Evolutionary conservation across 2,113 vertebrate genomes (phyloP).

Genomic region (Pelmatolapia mariae): DNA sequence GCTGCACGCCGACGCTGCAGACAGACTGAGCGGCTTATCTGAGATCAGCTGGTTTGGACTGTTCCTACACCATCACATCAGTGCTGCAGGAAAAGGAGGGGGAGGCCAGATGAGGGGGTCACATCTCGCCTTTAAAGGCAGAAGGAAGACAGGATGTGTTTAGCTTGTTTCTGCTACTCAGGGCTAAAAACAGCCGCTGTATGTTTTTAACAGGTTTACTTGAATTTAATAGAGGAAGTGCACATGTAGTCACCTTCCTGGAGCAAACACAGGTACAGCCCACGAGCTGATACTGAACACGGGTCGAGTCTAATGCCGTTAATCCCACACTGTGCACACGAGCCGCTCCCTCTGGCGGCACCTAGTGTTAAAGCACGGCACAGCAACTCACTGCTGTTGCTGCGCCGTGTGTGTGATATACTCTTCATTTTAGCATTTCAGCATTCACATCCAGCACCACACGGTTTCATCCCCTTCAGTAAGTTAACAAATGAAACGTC

Average conservation of each 20-base stretch:
- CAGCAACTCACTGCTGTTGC: not conserved
- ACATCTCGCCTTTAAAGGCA: not conserved
- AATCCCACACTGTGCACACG: not conserved
- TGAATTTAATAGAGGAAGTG: not conserved
- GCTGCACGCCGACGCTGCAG: not conserved
- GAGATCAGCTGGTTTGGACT: not conserved
- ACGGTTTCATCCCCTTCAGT: not conserved
- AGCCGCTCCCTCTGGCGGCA: not conserved
- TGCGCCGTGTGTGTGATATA: not conserved
- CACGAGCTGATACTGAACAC: not conserved
- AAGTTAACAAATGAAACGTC: not conserved
- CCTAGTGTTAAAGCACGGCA: not conserved
- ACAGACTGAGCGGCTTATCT: not conserved
- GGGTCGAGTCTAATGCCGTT: not conserved
- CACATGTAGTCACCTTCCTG: not conserved
- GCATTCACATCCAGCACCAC: not conserved
- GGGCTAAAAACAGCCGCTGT: not conserved
- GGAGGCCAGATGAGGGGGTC: not conserved
- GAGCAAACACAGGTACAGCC: not conserved
- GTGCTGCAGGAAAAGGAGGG: not conserved
- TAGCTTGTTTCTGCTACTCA: not conserved
- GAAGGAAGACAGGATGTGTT: not conserved
- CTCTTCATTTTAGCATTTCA: not conserved
- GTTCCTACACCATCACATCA: not conserved
- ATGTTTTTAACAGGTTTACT: not conserved